Base-by-base conservation (phyloP, 1,140 invertebrate species). In the Brachionus asplanchnoidis region DNA sequence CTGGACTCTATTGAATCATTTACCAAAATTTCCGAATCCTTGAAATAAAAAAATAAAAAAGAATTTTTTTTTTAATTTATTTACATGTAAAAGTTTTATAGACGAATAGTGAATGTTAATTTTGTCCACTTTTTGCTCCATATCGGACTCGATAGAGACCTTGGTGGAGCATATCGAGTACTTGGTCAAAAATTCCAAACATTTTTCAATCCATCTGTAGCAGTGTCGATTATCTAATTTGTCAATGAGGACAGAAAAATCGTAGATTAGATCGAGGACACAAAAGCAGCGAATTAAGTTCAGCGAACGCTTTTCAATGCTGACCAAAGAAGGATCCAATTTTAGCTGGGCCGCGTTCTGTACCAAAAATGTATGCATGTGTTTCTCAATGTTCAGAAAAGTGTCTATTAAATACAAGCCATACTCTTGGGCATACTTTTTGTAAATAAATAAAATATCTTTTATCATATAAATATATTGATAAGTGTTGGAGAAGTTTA, bases 171-270 rank as follows among this genome's bases (percentile, higher is more conserved):
- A 12, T 11, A 50, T 77, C 5, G 73, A 77, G 46, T 77, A 77
- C 23, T 77, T 77, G 42, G 73, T 77, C 11, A 77, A 77, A 50
- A 77, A 77, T 77, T 77, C 73, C 12, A 77, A 26, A 32, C 42
- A 77, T 28, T 77, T 77, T 50, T 77, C 73, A n/a, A 77, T 77
- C 73, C 73, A 77, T 77, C 73, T 77, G 17, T 77, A 77, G 42
- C 73, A 77, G 9, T 77, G 73, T 50, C 73, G 20, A 50, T 77
- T 77, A n/a, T 77, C 73, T 12, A 77, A 50, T 77, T 77, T 77
- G 9, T 77, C 73, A 1, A 77, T 50, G 6, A 77, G 23, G 28
- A 26, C 12, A 3, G 73, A 23, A 32, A 77, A 50, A 3, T 77
- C 73, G 5, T 50, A 3, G 2, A 77, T 77, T 26, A 77, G 50